Percentiles rank a stretch among this genome's conserved stretches.
Evolutionary conservation across 1,140 invertebrate genomes (phyloP).

Genomic region (Eupristina koningsbergeri): DNA sequence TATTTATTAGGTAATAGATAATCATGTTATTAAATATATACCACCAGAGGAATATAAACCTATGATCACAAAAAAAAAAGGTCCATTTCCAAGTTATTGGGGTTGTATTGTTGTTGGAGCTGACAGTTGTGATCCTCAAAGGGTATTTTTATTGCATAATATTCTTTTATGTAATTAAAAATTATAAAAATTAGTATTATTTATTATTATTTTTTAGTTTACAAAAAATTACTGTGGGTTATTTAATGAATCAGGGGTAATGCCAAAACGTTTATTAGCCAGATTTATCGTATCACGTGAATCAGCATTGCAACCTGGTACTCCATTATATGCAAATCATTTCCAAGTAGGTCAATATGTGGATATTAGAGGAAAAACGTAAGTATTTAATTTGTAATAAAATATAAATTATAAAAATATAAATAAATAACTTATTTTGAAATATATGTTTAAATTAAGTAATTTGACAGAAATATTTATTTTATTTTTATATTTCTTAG

Average conservation of each 20-base stretch:
- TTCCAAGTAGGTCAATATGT: constrained; percentile 93
- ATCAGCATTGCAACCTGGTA: constrained; percentile 90
- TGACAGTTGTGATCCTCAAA: constrained; percentile 88
- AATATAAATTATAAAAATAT: neutral
- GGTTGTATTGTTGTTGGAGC: constrained; percentile 91
- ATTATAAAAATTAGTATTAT: neutral
- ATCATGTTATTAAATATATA: constrained; percentile 95
- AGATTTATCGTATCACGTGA: constrained; percentile 91
- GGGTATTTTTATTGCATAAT: constrained; percentile 64
- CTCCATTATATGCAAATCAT: constrained; percentile 90
- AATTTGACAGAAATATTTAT: neutral
- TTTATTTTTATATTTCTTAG: constrained; percentile 69
- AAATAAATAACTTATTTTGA: neutral
- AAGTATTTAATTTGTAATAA: constrained; percentile 68
- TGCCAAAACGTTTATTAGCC: constrained; percentile 88
- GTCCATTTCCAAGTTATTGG: constrained; percentile 68
- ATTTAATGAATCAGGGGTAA: constrained; percentile 89
- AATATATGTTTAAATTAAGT: too few relatives aligned
- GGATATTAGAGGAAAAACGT: constrained; percentile 94
- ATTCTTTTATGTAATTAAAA: neutral
- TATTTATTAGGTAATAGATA: constrained; percentile 86
- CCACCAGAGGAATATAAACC: constrained; percentile 85
- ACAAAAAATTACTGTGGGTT: constrained; percentile 92
- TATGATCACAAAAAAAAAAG: constrained; percentile 67
- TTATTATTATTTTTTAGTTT: constrained; percentile 76